Evolutionary conservation across 2,113 vertebrate genomes (phyloP).

Genomic region (Recurvirostra avosetta): DNA sequence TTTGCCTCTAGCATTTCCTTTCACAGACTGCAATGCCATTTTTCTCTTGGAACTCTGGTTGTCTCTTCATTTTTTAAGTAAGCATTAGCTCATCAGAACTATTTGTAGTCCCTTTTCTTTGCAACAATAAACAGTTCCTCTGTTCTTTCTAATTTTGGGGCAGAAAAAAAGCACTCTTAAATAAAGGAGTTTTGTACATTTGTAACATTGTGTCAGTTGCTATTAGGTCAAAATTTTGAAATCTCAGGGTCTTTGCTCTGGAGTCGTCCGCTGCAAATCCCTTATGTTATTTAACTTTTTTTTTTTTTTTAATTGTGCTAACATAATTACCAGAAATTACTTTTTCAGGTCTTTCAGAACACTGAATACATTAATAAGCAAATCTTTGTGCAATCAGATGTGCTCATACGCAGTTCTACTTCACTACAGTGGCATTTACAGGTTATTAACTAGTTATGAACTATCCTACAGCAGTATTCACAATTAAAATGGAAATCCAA

Average conservation of each 20-base stretch:
- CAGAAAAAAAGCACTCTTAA: not conserved
- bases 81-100: not conserved
- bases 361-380: not conserved
- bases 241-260: not conserved
- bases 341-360: not conserved
- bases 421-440: not conserved
- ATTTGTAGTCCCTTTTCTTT: not conserved
- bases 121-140: not conserved
- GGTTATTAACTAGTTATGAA: not conserved
- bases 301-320: not conserved
- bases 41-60: not conserved
- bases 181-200: not conserved
- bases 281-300: not conserved
- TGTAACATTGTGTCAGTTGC: not conserved
- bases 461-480: not conserved
- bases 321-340: not conserved
- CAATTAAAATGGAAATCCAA: not conserved
- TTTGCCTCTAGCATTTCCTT: not conserved
- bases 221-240: not conserved
- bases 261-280: not conserved
- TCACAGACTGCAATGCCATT: not conserved
- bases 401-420: not conserved
- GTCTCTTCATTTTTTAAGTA: not conserved
- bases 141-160: not conserved
- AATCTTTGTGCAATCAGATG: not conserved